Conservation (phyloP, 2,113 vertebrate genomes). For the Chloropsis cyanopogon region DNA sequence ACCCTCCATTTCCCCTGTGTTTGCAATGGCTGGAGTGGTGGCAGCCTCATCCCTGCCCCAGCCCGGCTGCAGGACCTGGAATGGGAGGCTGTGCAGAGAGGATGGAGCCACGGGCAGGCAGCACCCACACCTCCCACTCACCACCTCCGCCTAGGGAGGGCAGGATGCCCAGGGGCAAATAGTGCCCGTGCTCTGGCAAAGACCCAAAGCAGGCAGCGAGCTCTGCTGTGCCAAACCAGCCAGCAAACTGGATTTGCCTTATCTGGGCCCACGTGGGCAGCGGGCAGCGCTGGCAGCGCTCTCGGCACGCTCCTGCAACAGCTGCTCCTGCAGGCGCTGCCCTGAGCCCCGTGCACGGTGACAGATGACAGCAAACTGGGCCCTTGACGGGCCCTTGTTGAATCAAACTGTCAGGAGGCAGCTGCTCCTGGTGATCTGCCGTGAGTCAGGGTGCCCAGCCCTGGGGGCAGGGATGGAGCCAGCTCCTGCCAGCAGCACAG, state of each 20-base stretch:
- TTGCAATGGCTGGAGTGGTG: rapidly evolving
- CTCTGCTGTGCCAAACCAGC: background rate
- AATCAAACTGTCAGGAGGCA: background rate
- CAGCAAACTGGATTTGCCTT: background rate
- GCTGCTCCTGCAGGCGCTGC: background rate
- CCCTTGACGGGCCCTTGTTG: background rate
- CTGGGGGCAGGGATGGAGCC: background rate
- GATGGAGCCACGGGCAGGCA: background rate
- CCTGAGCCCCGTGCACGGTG: background rate
- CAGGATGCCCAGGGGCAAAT: background rate
- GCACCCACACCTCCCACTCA: background rate
- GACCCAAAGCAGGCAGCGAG: background rate
- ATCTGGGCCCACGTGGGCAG: background rate
- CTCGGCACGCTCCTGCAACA: background rate
- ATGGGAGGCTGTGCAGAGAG: background rate
- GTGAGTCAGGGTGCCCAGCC: background rate
- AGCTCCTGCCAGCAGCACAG: background rate
- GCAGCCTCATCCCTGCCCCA: background rate
- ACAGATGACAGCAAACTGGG: background rate
- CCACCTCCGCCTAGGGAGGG: background rate
- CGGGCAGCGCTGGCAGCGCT: background rate
- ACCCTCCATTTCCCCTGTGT: rapidly evolving
- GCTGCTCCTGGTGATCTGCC: background rate
- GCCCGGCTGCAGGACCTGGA: background rate
- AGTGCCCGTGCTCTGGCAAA: background rate